phyloP scores from a whole-genome alignment of 2,113 vertebrate genomes.

The Osmerus mordax region DNA sequence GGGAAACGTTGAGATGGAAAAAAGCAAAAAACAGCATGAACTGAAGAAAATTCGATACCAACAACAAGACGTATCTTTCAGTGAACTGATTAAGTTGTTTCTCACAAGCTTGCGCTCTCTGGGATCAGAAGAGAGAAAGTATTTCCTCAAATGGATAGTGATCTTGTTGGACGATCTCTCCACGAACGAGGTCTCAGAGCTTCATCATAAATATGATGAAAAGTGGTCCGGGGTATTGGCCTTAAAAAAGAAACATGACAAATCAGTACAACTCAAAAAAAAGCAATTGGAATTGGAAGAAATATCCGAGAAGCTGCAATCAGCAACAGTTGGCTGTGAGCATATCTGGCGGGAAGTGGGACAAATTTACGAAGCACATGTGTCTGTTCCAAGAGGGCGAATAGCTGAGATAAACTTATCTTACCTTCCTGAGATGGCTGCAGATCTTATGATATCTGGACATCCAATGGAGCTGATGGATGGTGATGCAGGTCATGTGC shows the following conservation, averaged over 20 bases:
- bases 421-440: slow-evolving; percentile 64
- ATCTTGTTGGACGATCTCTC: slow-evolving; percentile 51
- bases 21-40: slow-evolving; percentile 56
- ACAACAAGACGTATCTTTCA: slow-evolving; percentile 40
- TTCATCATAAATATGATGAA: slow-evolving; percentile 50
- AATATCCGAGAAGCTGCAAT: slow-evolving; percentile 49
- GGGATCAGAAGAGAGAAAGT: slow-evolving; percentile 43
- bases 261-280: slow-evolving; percentile 3
- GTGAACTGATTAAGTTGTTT: slow-evolving; percentile 33
- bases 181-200: slow-evolving; percentile 31
- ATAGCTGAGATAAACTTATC: neutral
- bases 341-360: slow-evolving; percentile 74
- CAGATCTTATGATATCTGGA: slow-evolving; percentile 72
- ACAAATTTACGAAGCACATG: slow-evolving; percentile 74
- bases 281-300: slow-evolving; percentile 49
- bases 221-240: slow-evolving; percentile 51
- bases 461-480: slow-evolving; percentile 79
- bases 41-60: slow-evolving; percentile 48
- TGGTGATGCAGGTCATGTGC: slow-evolving; percentile 74
- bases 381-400: neutral
- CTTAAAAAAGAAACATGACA: slow-evolving; percentile 44
- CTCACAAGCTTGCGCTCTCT: slow-evolving; percentile 32
- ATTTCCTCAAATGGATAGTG: slow-evolving; percentile 68
- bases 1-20: slow-evolving; percentile 57
- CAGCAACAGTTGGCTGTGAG: slow-evolving; percentile 65